These are phyloP conservation scores for Oscheius sp. DNA, from an alignment of 2,888 invertebrate genomes.

Conservation along the genomic window DNA sequence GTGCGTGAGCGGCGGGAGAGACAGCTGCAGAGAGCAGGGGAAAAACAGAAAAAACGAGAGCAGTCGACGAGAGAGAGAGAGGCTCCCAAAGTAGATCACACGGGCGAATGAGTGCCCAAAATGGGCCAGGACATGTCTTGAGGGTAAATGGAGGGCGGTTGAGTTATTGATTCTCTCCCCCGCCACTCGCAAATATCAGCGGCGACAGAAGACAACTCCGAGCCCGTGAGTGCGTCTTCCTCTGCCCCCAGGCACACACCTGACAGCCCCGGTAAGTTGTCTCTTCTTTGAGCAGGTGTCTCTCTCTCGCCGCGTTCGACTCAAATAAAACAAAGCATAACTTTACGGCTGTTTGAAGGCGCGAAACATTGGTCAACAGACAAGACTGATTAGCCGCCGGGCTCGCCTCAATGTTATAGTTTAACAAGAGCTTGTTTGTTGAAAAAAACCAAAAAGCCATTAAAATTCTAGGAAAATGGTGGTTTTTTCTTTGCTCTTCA, in stretches of 20 bases:
- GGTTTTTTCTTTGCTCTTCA: too few species aligned
- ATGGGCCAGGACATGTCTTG: conserved; percentile 14
- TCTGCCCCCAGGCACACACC: background rate
- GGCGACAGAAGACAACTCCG: background rate
- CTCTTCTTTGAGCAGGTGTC: background rate
- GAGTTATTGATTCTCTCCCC: conserved; percentile 35
- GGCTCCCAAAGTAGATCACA: conserved; percentile 26
- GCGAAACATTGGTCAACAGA: too few species aligned
- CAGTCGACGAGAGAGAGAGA: conserved; percentile 3
- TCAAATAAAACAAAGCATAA: too few species aligned
- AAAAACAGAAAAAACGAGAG: conserved; percentile 31
- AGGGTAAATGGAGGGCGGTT: conserved; percentile 30
- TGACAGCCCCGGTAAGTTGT: background rate
- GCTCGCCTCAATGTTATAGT: too few species aligned
- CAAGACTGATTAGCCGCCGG: too few species aligned
- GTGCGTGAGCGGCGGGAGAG: conserved; percentile 26
- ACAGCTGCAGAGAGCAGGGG: conserved; percentile 2
- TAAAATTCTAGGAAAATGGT: too few species aligned
- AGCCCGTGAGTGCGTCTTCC: conserved; percentile 3
- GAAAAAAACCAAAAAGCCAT: too few species aligned
- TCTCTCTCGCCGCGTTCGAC: background rate
- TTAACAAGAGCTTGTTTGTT: too few species aligned
- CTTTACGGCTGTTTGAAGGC: too few species aligned
- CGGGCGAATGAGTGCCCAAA: conserved; percentile 28
- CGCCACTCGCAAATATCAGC: conserved; percentile 23